Base-by-base conservation (phyloP, 2,113 vertebrate genomes). In the Pseudorectes ferrugineus region DNA sequence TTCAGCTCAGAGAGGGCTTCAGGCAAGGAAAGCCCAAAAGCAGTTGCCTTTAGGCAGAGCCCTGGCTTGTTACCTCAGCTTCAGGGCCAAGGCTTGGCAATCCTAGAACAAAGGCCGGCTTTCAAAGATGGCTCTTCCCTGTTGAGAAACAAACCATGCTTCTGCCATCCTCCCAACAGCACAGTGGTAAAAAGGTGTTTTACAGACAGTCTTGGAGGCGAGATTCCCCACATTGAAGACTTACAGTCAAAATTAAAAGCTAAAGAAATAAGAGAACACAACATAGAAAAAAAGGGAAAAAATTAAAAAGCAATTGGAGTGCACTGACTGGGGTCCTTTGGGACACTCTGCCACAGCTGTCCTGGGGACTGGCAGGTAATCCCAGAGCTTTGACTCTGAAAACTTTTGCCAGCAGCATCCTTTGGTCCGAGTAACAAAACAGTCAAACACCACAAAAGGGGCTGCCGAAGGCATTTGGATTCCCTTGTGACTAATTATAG, bases 321-420 rank as follows among this genome's bases (percentile, higher is more conserved):
- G 2, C 22, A 22, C 23, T 66, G 52, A 70, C 45, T 89, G 49
- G 10, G 20, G 31, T 29, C 80, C 54, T 88, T 77, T 35, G 58
- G 58, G 81, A 84, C 29, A n/a, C 33, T 70, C 40, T 87, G 55
- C 29, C 73, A 46, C 61, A 82, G 58, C 8, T 57, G 28, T 82
- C 55, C 70, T 89, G 46, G 24, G 70, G 66, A 82, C 49, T 61
- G 24, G 70, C 58, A 90, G 46, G 89, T 85, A 73, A 88, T 94
- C 38, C 71, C 49, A 70, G 38, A 42, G 35, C 54, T 96, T 83
- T 45, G 51, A 48, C 57, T 73, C 74, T 1, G 6, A 29, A 55
- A 81, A 17, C 49, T 65, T 95, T 26, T 77, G 86, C 91, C 88
- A 96, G 65, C 76, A 89, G 40, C 55, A 82, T 92, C 94, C 68